Evolutionary conservation across 2,113 vertebrate species (phyloP), one percentile per base, ranked within the genome.

Genomic region (Podocnemis expansa): DNA sequence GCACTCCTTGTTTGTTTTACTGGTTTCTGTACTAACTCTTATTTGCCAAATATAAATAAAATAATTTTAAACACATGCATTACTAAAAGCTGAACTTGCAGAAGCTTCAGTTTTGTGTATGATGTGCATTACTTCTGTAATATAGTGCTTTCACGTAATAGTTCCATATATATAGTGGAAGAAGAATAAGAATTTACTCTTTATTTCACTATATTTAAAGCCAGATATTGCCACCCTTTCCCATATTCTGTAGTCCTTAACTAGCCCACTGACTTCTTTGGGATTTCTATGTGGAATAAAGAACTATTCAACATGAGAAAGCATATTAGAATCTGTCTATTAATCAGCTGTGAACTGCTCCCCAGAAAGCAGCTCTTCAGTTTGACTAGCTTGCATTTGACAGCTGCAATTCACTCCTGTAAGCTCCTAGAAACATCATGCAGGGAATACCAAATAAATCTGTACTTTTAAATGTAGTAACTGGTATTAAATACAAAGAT

Each of bases 41-140:
- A 85, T 89, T 97, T 96, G 49, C 49, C 70, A 84, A 67, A 93
- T 27, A 70, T 89, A 93, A 80, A 47, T 16, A 75, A 80, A 55
- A 41, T 58, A 84, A 82, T 84, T n/a, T 38, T 22, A 70, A 70
- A 70, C 63, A 67, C 34, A 70, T 38, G 38, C 5, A 38, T 38
- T 70, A n/a, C 21, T 73, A 73, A 38, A 73, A 88, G 92, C 93
- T 91, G 47, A 63, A 34, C 55, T 87, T 9, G 2, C 34, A 83
- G 92, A 90, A 92, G 38, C 12, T 88, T 83, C 25, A 1, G 3
- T 2, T 60, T 45, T 54, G 78, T 84, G 17, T 55, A 47, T 95
- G 90, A 31, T 49, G 55, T 58, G 29, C 58, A 27, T 76, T 75
- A 14, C 41, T 45, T 67, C 58, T n/a, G 27, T 49, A 45, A 67